phyloP scores from a whole-genome alignment of 2,113 vertebrate species.

The Rhodinocichla rosea region DNA sequence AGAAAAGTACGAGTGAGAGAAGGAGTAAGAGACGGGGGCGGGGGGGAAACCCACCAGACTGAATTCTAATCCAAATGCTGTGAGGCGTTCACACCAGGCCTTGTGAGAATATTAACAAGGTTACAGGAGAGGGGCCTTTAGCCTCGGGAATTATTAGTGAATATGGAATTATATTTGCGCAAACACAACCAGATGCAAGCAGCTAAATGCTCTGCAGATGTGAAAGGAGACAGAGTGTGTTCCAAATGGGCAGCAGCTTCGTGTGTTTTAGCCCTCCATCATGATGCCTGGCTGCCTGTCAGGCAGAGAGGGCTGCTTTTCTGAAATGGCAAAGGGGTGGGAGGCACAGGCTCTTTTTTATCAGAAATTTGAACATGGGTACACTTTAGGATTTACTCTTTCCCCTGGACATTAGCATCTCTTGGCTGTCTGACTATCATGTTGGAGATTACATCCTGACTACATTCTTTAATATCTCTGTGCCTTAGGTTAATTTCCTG shows the following conservation, averaged over 20 bases:
- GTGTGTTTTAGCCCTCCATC: slow-evolving; percentile 50
- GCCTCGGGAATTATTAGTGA: slow-evolving; percentile 95
- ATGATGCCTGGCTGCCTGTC: slow-evolving; percentile 24
- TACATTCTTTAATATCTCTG: not conserved
- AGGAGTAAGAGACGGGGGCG: slow-evolving; percentile 55
- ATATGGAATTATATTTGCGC: slow-evolving; percentile 96
- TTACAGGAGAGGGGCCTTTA: slow-evolving; percentile 78
- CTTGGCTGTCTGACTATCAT: not conserved
- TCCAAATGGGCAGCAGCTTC: slow-evolving; percentile 73
- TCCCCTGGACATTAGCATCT: not conserved
- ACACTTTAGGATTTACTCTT: not conserved
- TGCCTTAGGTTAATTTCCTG: not conserved
- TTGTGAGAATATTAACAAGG: slow-evolving; percentile 85
- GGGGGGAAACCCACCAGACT: slow-evolving; percentile 64
- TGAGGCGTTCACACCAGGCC: slow-evolving; percentile 79
- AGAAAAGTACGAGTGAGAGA: slow-evolving; percentile 70
- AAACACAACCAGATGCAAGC: slow-evolving; percentile 96
- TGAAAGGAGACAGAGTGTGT: slow-evolving; percentile 56
- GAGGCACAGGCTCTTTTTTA: not conserved
- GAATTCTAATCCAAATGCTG: slow-evolving; percentile 80
- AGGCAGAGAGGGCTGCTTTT: slow-evolving; percentile 24
- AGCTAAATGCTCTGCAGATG: slow-evolving; percentile 92
- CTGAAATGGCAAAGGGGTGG: slow-evolving; percentile 10
- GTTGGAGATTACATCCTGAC: not conserved
- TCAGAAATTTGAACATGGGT: not conserved